phyloP scores from a whole-genome alignment of 2,797 vertebrate genomes.

The Chrosomus eos region DNA sequence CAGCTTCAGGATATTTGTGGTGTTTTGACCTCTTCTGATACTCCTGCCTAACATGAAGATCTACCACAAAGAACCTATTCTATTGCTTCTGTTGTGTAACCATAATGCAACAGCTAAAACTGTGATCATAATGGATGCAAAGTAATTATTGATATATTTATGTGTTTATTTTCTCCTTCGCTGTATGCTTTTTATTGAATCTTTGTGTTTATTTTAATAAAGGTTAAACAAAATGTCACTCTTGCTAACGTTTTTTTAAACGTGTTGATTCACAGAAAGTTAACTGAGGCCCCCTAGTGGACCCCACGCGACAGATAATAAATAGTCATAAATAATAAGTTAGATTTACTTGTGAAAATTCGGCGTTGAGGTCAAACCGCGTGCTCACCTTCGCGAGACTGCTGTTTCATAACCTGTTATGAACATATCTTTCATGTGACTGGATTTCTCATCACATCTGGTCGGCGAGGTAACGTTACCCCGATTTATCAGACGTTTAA shows the following conservation, averaged over 20 bases:
- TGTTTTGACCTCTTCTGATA: not conserved
- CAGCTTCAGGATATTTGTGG: not conserved
- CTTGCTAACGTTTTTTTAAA: too few species aligned
- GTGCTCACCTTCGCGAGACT: not conserved
- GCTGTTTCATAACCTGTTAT: not conserved
- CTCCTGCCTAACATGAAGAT: not conserved
- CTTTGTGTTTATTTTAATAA: not conserved
- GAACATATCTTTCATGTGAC: not conserved
- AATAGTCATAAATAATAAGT: not conserved
- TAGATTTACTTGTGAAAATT: not conserved
- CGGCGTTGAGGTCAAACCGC: not conserved
- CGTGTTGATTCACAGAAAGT: not conserved
- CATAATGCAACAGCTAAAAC: not conserved
- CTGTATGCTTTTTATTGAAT: not conserved
- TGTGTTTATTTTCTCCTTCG: not conserved
- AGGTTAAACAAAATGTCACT: not conserved
- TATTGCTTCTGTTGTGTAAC: not conserved
- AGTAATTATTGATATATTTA: not conserved
- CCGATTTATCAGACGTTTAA: not conserved
- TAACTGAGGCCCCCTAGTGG: conserved; percentile 31
- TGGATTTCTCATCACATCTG: conserved; percentile 10
- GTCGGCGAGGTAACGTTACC: not conserved
- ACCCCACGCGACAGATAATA: not conserved
- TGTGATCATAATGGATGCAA: not conserved
- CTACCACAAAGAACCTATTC: not conserved